Conservation (phyloP, 2,888 invertebrate species). For the Nemotelus pantherinus region DNA sequence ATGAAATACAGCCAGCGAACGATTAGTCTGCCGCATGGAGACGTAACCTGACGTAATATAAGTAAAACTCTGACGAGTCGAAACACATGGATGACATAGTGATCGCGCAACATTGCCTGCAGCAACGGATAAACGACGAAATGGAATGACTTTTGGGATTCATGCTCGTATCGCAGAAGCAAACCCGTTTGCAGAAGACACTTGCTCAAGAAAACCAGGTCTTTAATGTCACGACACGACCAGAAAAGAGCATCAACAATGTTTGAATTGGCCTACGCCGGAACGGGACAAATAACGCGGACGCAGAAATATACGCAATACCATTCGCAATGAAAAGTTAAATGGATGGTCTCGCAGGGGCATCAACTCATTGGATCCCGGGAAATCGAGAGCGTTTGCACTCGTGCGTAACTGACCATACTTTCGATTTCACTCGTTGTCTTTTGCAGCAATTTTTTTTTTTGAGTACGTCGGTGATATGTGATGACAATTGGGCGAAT, state of each 20-base stretch:
- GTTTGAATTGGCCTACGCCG: slow-evolving; percentile 1
- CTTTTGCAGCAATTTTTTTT: not conserved
- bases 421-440: slow-evolving; percentile 30
- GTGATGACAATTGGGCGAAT: not conserved
- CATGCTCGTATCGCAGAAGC: not conserved
- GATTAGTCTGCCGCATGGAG: not conserved
- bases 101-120: slow-evolving; percentile 3
- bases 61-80: not conserved
- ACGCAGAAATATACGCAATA: not conserved
- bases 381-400: slow-evolving; percentile 23
- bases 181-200: not conserved
- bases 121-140: not conserved
- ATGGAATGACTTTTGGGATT: not conserved
- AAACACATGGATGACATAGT: not conserved
- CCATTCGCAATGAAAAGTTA: not conserved
- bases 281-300: slow-evolving; percentile 18
- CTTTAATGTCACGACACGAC: slow-evolving; percentile 10
- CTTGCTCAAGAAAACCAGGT: slow-evolving; percentile 1
- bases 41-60: not conserved
- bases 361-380: not conserved
- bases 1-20: not conserved
- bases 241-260: not conserved
- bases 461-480: not conserved
- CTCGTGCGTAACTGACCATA: slow-evolving; percentile 23
- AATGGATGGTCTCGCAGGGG: too few relatives aligned